Conservation (phyloP, 2,797 vertebrate genomes). For the Ambastaia sidthimunki region DNA sequence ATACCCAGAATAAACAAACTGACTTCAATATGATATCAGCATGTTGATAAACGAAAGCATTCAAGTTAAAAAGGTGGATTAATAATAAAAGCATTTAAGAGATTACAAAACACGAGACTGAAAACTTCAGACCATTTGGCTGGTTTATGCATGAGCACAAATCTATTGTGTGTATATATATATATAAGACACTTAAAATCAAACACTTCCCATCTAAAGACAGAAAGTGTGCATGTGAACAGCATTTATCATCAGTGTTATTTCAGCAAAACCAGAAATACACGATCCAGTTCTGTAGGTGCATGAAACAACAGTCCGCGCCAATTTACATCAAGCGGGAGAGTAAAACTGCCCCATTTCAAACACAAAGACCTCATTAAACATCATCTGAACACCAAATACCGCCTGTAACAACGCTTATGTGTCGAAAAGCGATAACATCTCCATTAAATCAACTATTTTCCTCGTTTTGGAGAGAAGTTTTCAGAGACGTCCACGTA, state of each 20-base stretch:
- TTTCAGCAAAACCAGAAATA: constrained; percentile 37
- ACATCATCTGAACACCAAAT: background rate
- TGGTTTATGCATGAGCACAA: background rate
- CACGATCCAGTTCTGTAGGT: constrained; percentile 36
- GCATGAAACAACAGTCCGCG: constrained; percentile 84
- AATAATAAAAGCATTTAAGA: background rate
- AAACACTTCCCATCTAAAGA: background rate
- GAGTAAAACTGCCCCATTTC: constrained; percentile 57
- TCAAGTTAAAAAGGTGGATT: too few relatives aligned
- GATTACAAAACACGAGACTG: background rate
- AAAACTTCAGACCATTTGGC: background rate
- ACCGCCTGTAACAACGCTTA: background rate
- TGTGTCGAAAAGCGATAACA: background rate
- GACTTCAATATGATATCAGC: background rate
- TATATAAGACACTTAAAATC: background rate
- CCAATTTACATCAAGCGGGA: constrained; percentile 90
- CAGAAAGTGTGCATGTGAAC: background rate
- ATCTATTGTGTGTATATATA: too few relatives aligned
- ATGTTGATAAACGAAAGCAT: background rate
- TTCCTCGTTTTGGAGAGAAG: background rate
- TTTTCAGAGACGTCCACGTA: constrained; percentile 5
- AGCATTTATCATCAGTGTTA: background rate
- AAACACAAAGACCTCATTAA: background rate
- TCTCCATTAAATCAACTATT: background rate
- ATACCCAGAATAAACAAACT: background rate